These are phyloP conservation scores for Daboia siamensis DNA, from an alignment of 2,113 vertebrate species.

Conservation along the genomic window DNA sequence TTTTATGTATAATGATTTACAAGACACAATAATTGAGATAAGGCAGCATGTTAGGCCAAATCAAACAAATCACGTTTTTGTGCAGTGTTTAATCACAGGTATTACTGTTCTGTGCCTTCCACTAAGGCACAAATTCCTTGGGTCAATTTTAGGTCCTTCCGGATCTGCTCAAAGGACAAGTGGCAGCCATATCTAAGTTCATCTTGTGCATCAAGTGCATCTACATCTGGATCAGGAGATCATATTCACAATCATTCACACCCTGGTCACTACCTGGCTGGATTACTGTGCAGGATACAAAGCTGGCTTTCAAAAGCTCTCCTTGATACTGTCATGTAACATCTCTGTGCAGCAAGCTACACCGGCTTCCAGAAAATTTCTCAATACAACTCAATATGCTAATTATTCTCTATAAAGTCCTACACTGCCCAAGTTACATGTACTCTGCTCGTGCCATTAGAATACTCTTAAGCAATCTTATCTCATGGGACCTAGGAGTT, in stretches of 20 bases:
- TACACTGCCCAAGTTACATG: background rate
- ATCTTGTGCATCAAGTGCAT: background rate
- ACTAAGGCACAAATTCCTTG: background rate
- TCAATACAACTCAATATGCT: background rate
- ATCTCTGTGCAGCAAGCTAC: too few relatives aligned
- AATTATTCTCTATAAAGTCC: background rate
- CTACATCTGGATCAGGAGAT: background rate
- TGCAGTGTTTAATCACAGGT: background rate
- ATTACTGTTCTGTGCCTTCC: background rate
- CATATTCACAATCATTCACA: background rate
- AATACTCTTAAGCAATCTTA: background rate
- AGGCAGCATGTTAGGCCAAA: background rate
- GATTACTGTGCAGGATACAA: background rate
- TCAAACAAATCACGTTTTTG: background rate
- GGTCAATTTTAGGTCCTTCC: background rate
- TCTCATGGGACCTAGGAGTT: background rate
- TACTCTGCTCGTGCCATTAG: background rate
- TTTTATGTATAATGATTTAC: background rate
- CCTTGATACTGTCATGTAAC: background rate
- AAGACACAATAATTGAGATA: background rate
- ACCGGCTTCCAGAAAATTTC: background rate
- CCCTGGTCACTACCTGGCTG: background rate
- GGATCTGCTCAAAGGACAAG: background rate
- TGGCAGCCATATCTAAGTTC: background rate
- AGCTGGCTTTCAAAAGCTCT: background rate